phyloP scores from a whole-genome alignment of 2,888 invertebrate genomes.

The Ornithoptera priamus region DNA sequence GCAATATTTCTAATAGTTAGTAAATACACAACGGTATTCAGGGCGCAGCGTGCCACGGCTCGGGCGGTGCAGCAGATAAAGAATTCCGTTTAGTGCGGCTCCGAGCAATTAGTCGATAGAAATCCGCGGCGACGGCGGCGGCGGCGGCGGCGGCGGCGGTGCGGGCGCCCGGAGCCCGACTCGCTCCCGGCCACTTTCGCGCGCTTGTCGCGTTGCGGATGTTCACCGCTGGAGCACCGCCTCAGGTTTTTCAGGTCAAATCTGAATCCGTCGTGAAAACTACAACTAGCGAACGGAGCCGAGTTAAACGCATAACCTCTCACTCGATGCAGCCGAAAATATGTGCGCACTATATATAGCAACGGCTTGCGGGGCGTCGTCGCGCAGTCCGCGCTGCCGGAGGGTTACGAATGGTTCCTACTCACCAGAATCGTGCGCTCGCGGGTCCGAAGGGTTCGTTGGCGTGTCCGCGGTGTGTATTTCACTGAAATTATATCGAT shows the following conservation, averaged over 20 bases:
- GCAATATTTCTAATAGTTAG: constrained; percentile 11
- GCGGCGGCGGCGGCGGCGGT: constrained; percentile 37
- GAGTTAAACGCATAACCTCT: constrained; percentile 54
- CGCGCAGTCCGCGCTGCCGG: constrained; percentile 15
- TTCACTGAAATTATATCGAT: constrained; percentile 69
- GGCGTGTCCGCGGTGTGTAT: constrained; percentile 63
- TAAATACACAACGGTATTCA: constrained; percentile 25
- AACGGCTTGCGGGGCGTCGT: constrained; percentile 30
- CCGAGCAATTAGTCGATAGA: constrained; percentile 54
- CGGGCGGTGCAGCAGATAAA: constrained; percentile 32
- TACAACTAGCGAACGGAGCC: constrained; percentile 40
- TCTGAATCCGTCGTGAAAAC: constrained; percentile 33
- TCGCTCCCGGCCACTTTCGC: constrained; percentile 52
- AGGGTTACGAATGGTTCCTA: constrained; percentile 33
- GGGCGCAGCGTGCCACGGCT: background rate
- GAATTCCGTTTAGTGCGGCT: constrained; percentile 34
- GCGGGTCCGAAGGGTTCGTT: constrained; percentile 56
- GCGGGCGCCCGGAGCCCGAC: constrained; percentile 10
- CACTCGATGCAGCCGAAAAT: constrained; percentile 68
- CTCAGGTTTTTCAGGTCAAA: constrained; percentile 33
- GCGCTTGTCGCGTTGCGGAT: constrained; percentile 39
- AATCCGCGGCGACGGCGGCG: constrained; percentile 41
- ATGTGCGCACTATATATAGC: constrained; percentile 61
- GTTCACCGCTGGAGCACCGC: constrained; percentile 33
- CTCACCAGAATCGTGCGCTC: constrained; percentile 78